Base-by-base conservation (phyloP, 2,797 vertebrate genomes). In the Sebastes elongatus region DNA sequence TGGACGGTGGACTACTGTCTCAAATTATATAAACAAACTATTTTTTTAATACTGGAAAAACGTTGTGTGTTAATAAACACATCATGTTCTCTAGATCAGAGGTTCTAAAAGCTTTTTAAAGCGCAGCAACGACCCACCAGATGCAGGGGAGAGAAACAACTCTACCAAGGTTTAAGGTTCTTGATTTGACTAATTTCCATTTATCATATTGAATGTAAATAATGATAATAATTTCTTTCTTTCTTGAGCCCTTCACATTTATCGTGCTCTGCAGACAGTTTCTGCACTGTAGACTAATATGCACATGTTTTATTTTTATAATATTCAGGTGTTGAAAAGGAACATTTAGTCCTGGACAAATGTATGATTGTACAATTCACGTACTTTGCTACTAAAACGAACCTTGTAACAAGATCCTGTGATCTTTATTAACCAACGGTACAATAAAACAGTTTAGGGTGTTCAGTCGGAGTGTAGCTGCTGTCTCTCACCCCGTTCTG, bases 401-500 rank as follows among this genome's bases (percentile, higher is more conserved):
- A 69, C 32, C n/a, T 27, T 46, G 11, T 38, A 38, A 55, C 1
- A 27, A 25, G 8, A 18, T 67, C 28, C 10, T 25, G 56, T 28
- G 0, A 16, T 61, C 6, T 63, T 3, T 16, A 60, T 69, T 63
- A 14, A 27, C 30, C n/a, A 6, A 14, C 2, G 7, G 11, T 10
- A 56, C 3, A 1, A 38, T 64, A 23, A 22, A 32, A 27, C 13
- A 61, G 10, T 32, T n/a, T 18, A 23, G 1, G 5, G 16, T 4
- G 13, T 38, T 38, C 14, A 20, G 16, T 23, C 46, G 42, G 59
- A 33, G 30, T 61, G 1, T 4, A 63, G 14, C 11, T 9, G 22
- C 56, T 7, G 35, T 9, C 1, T 42, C 95, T 90, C 88, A 99
- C 98, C 95, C 95, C 96, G 0, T 91, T 89, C 92, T 96, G 96